Conservation (phyloP, 2,888 invertebrate species). For the Synergus laeviventris region DNA sequence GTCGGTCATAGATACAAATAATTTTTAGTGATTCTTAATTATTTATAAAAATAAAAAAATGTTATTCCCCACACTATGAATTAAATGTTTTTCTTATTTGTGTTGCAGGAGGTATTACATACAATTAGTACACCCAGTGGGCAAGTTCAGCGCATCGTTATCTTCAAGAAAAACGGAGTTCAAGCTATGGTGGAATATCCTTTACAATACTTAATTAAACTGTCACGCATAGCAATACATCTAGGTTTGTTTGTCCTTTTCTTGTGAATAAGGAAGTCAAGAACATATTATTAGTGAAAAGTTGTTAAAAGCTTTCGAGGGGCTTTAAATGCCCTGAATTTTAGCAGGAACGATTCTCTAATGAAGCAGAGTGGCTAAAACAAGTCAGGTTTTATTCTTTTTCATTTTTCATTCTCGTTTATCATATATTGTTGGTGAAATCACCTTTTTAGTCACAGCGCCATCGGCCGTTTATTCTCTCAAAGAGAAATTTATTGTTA, state of each 20-base stretch:
- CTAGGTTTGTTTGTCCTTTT: slow-evolving; percentile 13
- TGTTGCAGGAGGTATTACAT: slow-evolving; percentile 97
- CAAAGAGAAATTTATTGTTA: not conserved
- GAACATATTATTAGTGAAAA: slow-evolving; percentile 27
- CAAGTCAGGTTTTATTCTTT: not conserved
- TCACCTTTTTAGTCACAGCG: not conserved
- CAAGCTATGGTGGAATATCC: slow-evolving; percentile 99
- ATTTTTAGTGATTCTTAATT: not conserved
- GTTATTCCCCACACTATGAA: not conserved
- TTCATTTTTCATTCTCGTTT: not conserved
- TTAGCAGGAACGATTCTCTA: slow-evolving; percentile 9
- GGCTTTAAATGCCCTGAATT: not conserved
- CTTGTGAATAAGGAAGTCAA: slow-evolving; percentile 6
- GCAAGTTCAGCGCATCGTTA: slow-evolving; percentile 96
- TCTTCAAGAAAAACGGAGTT: slow-evolving; percentile 98
- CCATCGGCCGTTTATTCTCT: not conserved
- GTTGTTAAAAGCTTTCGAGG: not conserved
- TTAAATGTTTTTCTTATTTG: slow-evolving; percentile 64
- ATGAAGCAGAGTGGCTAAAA: slow-evolving; percentile 19
- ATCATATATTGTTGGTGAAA: not conserved
- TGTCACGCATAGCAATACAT: slow-evolving; percentile 18
- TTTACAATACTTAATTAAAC: slow-evolving; percentile 75
- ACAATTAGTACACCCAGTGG: slow-evolving; percentile 97
- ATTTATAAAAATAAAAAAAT: not conserved
- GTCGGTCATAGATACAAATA: too few species aligned